Base-by-base conservation (phyloP, 2,113 vertebrate species). In the Hydrolagus affinis region DNA sequence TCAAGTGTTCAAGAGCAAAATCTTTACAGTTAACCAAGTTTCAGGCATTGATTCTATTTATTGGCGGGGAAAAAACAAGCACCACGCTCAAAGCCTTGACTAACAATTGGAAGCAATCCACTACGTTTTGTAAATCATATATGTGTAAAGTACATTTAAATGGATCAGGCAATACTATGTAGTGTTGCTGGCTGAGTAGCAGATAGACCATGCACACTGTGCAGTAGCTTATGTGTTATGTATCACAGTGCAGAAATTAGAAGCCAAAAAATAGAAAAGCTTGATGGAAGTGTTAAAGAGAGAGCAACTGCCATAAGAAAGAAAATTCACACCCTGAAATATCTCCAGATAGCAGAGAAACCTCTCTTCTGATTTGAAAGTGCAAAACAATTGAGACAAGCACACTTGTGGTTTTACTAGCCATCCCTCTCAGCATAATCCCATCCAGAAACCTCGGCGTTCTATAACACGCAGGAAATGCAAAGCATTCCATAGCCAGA, bases 81-180 rank as follows among this genome's bases (percentile, higher is more conserved):
- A 83, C 59, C 19, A 68, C 28, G 30, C 17, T 83, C 78, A 83
- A 15, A 83, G 9, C 66, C 57, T 44, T 66, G 59, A 59, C 76
- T 8, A 64, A 60, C 78, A 83, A 66, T 28, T 83, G 78, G 78
- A 83, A 68, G 78, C 21, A 83, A 83, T 83, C 78, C 25, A 32
- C 77, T 64, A 83, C 78, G 30, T 83, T 83, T 83, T 83, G 28
- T 62, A 83, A 68, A 83, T 83, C 12, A 83, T 64, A 68, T 17
- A 83, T 25, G 78, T 62, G 28, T 83, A 62, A 83, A 83, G 17
- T 83, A 83, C 78, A 64, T 83, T 83, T 66, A 83, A 83, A 83
- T 64, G 78, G 78, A 83, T 66, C 66, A 17, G 66, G 66, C 66
- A 60, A 64, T 28, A 83, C 62, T 83, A 25, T 83, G 77, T 12